Evolutionary conservation across 2,888 invertebrate species (phyloP), one percentile per base, ranked within the genome.

Genomic region (Cheilosia vernalis): DNA sequence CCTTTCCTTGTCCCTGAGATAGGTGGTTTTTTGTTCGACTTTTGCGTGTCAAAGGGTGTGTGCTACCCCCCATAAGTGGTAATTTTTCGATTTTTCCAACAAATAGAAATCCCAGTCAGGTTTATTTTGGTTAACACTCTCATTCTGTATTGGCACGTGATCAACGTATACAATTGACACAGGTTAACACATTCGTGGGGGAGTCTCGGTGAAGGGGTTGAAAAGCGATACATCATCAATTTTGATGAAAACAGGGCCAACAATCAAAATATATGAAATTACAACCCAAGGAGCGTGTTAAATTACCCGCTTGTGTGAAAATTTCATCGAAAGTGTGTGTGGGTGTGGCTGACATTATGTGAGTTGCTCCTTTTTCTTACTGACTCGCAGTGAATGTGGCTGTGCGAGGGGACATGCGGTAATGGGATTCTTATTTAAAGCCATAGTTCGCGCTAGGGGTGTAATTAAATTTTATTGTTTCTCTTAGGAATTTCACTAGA

Each of bases 1-100:
- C 33, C 33, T 33, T 33, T 37, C 10, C 37, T 37, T 37, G 37
- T 37, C 37, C 37, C 37, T 37, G 37, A 37, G 37, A 37, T 37
- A 37, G 37, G 13, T 37, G 9, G 3, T 33, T 33, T 33, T 33
- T 10, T 37, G 37, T 37, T 37, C 13, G 37, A 37, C 7, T 64
- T 74, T 67, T 67, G 85, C 81, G 85, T 86, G 81, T 77, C 77
- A 82, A 86, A 86, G 82, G 86, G 86, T 86, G 86, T 78, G 86
- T 3, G n/a, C n/a, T 37, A 37, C 63, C 77, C 49, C 77, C 49
- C 24, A 55, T 63, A 82, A 86, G 82, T 85, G 81, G 85, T 82
- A 73, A 78, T 86, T 82, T 86, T 70, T 78, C 2, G 2, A 63
- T 85, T 81, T 81, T 74, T 61, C 72, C 51, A 42, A 40, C 37